Base-by-base conservation (phyloP, 1,140 invertebrate genomes). In the Rhynchophorus ferrugineus region DNA sequence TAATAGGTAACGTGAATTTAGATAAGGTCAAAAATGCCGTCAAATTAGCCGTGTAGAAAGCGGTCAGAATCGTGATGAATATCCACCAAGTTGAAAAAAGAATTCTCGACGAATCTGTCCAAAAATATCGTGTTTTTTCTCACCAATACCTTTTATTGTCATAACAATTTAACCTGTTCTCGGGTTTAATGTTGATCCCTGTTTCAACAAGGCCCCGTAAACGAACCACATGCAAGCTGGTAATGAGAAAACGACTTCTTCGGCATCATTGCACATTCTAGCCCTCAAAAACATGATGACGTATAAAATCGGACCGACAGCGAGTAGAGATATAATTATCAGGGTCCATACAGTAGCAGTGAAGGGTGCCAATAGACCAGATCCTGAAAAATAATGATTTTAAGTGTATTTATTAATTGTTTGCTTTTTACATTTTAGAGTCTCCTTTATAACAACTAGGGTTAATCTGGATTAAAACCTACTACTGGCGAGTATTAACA, bases 11-110 rank as follows among this genome's bases (percentile, higher is more conserved):
- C 0, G 86, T 88, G 57, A 91, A 89, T 60, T 83, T 81, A 1
- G 88, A 90, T 8, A 89, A 71, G 0, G 89, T 92, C 1, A 93
- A 73, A 64, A 91, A 91, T 17, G 90, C 90, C 1, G 90, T 93
- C 48, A 93, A 74, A 70, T 93, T 92, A 1, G 89, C 90, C 2
- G 90, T 93, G 68, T 93, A 93, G 69, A 91, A 93, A n/a, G 89
- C 85, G 0, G 88, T 91, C 13, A 93, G 66, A 45, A 92, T 80
- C 33, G 88, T 85, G 44, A 90, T 87, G 66, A 91, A 91, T 39
- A 93, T 78, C 89, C 89, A 92, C 90, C 90, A 93, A 0, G 87
- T 89, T 14, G 88, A 87, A 67, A 92, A 91, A 2, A 91, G 71
- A 19, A 93, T 71, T 33, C 89, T 72, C 1, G 85, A 83, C 8